A percentile compares a stretch with the other conserved stretches of the same genome.
Conservation (phyloP, 2,797 vertebrate genomes). For the Mormyrops boulengeri region DNA sequence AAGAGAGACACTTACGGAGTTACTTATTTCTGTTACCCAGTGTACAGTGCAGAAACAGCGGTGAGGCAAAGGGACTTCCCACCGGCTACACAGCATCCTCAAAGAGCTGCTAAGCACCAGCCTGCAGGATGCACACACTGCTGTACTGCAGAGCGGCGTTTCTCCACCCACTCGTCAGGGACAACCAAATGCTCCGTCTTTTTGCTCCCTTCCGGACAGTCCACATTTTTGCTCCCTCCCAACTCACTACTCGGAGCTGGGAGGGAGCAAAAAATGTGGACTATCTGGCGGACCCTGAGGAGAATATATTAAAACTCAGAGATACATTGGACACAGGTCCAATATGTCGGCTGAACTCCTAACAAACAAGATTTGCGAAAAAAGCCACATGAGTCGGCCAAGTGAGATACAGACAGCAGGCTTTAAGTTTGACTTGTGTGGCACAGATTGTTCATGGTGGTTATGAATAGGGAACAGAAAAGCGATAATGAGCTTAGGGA, state of each 20-base stretch:
- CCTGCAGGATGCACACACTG: neutral
- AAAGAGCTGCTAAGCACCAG: neutral
- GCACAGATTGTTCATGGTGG: neutral
- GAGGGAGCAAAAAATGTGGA: neutral
- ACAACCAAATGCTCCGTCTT: neutral
- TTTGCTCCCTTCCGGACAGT: neutral
- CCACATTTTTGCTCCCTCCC: neutral
- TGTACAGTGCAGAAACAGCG: neutral
- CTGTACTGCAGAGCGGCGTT: neutral
- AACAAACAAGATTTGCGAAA: neutral
- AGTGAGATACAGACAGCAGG: neutral
- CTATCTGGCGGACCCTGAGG: neutral
- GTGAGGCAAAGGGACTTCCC: neutral
- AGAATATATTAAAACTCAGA: neutral
- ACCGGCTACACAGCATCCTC: neutral
- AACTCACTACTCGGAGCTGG: neutral
- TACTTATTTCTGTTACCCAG: neutral
- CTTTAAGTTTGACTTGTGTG: neutral
- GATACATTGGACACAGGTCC: neutral
- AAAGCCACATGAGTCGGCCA: neutral
- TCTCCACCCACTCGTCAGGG: neutral
- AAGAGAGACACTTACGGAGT: neutral
- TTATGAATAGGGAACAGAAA: neutral
- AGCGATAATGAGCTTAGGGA: conserved; percentile 7
- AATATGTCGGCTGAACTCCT: neutral